Base-by-base conservation (phyloP, 2,113 vertebrate species). In the Aplodontia rufa region DNA sequence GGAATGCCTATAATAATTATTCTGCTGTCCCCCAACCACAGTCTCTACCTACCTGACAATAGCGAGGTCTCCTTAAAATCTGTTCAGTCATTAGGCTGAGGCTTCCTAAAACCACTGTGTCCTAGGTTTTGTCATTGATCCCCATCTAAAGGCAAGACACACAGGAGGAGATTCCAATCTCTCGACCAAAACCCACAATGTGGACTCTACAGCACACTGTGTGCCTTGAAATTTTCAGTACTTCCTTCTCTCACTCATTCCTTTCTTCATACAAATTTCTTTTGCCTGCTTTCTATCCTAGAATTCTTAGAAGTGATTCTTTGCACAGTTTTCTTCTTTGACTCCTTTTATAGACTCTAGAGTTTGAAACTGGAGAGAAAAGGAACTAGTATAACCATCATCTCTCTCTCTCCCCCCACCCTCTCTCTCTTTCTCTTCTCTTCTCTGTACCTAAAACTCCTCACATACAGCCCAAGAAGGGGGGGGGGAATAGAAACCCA, bases 341-440 rank as follows among this genome's bases (percentile, higher is more conserved):
- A 14, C 30, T 93, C 32, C 93, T 85, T 86, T 66, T 47, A 72
- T 68, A 90, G 62, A 95, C 42, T 81, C 51, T 82, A 32, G 40
- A 80, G 4, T 80, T 92, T 68, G n/a, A 69, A 10, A 62, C 42
- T 68, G 7, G 2, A 74, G 24, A 74, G 66, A 66, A 68, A 95
- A 94, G 35, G 14, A 76, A 90, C 2, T 83, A 83, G 26, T 37
- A 84, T 6, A 94, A 58, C 66, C 9, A 88, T 58, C 30, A 81
- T 16, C 20, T 53, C 26, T 87, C 66, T 71, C 24, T 69, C n/a
- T n/a, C n/a, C n/a, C n/a, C n/a, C 66, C 9, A 88, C 64, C 30
- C 76, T 16, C 20, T 53, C 26, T 87, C 66, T 71, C 24, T 69
- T n/a, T 66, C 60, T 74, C 24, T 84, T 24, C 75, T 83, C 19